Evolutionary conservation across 2,888 invertebrate genomes (phyloP), one percentile per base, ranked within the genome.

Genomic region (Lepidochrysops patricia): DNA sequence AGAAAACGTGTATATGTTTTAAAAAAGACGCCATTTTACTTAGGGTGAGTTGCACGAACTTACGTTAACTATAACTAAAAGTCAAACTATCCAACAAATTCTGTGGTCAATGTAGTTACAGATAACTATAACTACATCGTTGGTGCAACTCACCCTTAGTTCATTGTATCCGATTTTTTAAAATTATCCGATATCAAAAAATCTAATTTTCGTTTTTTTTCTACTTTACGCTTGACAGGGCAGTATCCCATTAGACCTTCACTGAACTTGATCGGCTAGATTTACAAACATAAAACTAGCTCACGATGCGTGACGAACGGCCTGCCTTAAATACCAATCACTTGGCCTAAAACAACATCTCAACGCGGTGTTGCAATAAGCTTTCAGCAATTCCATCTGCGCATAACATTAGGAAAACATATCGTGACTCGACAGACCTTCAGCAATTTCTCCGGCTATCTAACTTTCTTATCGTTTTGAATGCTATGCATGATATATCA

Each of bases 291-390:
- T 19, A 75, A 70, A 74, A 74, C 70, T 69, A 68, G 69, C 71
- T 73, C 66, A 67, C 69, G 66, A 75, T 68, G 74, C 78, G 75
- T 84, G 77, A 84, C 79, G 74, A 79, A 70, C 72, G 72, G 75
- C 74, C 73, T 72, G 74, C 72, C 76, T 80, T 72, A 79, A 78
- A 79, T 79, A 72, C 78, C 84, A 84, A 81, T 85, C 84, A 78
- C 80, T 80, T 82, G 78, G 76, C 80, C 80, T 75, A 84, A 85
- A 84, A 79, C 76, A 83, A 80, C 75, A 80, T 76, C 76, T 80
- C 75, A 76, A 73, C 80, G 70, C 67, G 73, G 72, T 80, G 72
- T 77, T 68, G 77, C 69, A 82, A 79, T 66, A 67, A 63, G 66
- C 63, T 32, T 54, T 32, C 29, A 54, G 29, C 54, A 54, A 29